These are phyloP conservation scores for Drosophila mojavensis DNA, from an alignment of 1,140 invertebrate species.

Conservation along the genomic window DNA sequence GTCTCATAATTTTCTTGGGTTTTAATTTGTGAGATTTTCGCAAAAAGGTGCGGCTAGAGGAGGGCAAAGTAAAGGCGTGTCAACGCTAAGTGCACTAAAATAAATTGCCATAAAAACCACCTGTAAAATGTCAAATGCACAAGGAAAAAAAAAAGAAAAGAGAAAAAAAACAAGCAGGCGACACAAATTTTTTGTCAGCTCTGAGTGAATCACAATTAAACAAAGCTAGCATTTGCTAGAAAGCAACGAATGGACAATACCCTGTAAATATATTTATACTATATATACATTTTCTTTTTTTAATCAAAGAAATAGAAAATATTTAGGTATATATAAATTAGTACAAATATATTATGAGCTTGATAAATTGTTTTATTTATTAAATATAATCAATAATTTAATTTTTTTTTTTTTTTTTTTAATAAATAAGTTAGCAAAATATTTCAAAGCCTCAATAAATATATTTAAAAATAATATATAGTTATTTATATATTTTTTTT, in stretches of 20 bases:
- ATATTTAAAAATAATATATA: too few species aligned
- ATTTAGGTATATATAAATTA: too few species aligned
- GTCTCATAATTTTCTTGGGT: constrained; percentile 9
- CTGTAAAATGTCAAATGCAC: constrained; percentile 9
- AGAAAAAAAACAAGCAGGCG: not conserved
- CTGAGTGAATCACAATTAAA: not conserved
- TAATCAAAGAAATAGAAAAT: too few species aligned
- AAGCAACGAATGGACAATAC: not conserved
- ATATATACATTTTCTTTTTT: too few species aligned
- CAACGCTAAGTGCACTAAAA: constrained; percentile 10
- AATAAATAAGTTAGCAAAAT: too few species aligned
- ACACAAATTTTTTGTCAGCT: not conserved
- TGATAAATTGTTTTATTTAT: too few species aligned
- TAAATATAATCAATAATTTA: too few species aligned
- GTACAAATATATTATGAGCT: too few species aligned
- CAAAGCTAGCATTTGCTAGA: not conserved
- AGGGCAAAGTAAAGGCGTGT: not conserved
- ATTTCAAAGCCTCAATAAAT: too few species aligned
- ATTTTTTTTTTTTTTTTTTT: too few species aligned
- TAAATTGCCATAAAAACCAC: constrained; percentile 20
- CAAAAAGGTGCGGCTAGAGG: not conserved
- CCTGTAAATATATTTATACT: not conserved
- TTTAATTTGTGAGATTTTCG: constrained; percentile 12
- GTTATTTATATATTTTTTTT: too few species aligned
- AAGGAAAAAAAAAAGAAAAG: not conserved